Conservation (phyloP, 2,888 invertebrate species). For the Allygus modestus region DNA sequence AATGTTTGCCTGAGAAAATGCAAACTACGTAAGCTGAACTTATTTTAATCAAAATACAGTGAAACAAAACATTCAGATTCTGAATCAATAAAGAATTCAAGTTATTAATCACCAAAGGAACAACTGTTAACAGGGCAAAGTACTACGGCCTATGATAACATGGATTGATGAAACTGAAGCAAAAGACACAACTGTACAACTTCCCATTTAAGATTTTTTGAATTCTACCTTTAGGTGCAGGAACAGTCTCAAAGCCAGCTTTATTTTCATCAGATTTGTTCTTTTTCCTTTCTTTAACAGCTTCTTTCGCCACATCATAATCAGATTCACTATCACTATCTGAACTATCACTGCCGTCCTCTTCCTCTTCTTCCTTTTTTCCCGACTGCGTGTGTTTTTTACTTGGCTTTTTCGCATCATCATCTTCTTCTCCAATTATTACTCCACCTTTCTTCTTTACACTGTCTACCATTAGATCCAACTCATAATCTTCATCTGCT, state of each 20-base stretch:
- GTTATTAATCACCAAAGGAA: too few species aligned
- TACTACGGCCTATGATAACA: background rate
- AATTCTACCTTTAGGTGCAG: conserved; percentile 79
- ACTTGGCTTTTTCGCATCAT: conserved; percentile 69
- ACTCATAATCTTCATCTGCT: conserved; percentile 91
- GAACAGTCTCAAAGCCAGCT: conserved; percentile 84
- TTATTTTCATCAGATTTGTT: conserved; percentile 68
- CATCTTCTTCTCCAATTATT: conserved; percentile 74
- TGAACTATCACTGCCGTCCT: conserved; percentile 75
- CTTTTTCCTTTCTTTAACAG: conserved; percentile 71
- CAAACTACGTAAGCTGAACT: too few species aligned
- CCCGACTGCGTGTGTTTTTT: conserved; percentile 30
- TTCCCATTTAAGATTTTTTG: too few species aligned
- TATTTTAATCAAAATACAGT: too few species aligned
- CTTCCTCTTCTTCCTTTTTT: conserved; percentile 64
- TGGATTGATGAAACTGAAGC: conserved; percentile 72
- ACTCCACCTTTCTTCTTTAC: conserved; percentile 84
- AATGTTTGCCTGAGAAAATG: too few species aligned
- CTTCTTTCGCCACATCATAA: conserved; percentile 70
- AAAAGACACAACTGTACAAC: conserved; percentile 32
- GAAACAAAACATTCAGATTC: too few species aligned
- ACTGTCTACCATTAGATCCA: conserved; percentile 86
- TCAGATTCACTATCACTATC: conserved; percentile 74
- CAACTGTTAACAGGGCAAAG: too few species aligned
- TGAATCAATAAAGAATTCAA: too few species aligned